Evolutionary conservation across 2,113 vertebrate genomes (phyloP).

Genomic region (Pluvianellus socialis): DNA sequence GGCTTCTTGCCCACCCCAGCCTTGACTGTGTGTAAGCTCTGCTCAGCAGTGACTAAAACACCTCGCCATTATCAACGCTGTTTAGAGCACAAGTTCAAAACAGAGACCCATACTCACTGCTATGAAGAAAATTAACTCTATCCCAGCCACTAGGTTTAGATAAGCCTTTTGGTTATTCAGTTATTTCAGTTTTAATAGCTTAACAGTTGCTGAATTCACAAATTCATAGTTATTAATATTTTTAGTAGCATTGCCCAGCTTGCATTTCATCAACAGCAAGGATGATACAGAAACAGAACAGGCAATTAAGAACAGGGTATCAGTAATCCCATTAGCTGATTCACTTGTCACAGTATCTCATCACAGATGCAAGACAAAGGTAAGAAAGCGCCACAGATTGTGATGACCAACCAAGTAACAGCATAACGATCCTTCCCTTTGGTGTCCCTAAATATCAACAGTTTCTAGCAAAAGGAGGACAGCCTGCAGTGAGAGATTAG

Average conservation of each 20-base stretch:
- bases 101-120: neutral
- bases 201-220: neutral
- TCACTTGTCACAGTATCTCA: neutral
- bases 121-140: neutral
- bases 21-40: neutral
- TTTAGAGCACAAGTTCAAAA: neutral
- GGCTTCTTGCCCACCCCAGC: neutral
- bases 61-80: neutral
- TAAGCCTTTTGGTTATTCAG: neutral
- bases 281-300: neutral
- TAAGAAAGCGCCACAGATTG: neutral
- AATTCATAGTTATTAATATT: neutral
- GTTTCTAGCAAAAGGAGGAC: neutral
- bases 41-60: neutral
- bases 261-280: neutral
- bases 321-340: neutral
- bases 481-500: neutral
- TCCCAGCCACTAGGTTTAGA: neutral
- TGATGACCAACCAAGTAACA: neutral
- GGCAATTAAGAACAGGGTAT: neutral
- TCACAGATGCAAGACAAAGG: neutral
- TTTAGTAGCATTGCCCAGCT: neutral
- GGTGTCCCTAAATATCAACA: neutral
- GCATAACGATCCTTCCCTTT: neutral
- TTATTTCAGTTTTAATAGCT: neutral